Base-by-base conservation (phyloP, 2,888 invertebrate genomes). In the Dynastes maya region DNA sequence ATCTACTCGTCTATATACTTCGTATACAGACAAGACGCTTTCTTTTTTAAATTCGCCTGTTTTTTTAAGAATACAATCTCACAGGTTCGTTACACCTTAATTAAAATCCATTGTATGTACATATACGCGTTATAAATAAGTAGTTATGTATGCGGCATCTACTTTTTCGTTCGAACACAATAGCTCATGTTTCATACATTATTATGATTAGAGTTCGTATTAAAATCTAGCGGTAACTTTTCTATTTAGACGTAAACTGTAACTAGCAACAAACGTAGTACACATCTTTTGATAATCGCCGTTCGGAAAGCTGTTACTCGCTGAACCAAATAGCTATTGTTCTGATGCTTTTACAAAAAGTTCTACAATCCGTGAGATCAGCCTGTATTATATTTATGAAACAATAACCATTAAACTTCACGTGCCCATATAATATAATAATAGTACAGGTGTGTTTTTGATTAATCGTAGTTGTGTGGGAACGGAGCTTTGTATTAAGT, bases 211-310 rank as follows among this genome's bases (percentile, higher is more conserved):
- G 11, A 49, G 67, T 49, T 72, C 40, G 9, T 72, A 58, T 72
- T 72, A 72, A 72, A 55, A 58, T 72, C 11, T 72, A 72, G 58
- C 72, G 72, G 72, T 37, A 67, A 67, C 49, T 67, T 58, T 58
- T 72, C 58, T 37, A 37, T 61, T 58, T 72, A 72, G 22, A 61
- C 22, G 51, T 32, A 22, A 72, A 72, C 58, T 22, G 27, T 29
- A 5, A 55, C 16, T 40, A 45, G 45, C 45, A 45, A 58, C 55
- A 9, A 27, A 58, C 55, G 55, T 11, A 49, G 58, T 58, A 4
- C 51, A 27, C 11, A 29, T 58, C 51, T 72, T 72, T 71, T 49
- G 53, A 29, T 58, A 40, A 11, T 27, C 67, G 45, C 27, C 49
- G 27, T 67, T 67, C 45, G 27, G 67, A 67, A 67, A 67, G 45